Evolutionary conservation across 2,797 vertebrate species (phyloP).

Genomic region (Sylvilagus floridanus): DNA sequence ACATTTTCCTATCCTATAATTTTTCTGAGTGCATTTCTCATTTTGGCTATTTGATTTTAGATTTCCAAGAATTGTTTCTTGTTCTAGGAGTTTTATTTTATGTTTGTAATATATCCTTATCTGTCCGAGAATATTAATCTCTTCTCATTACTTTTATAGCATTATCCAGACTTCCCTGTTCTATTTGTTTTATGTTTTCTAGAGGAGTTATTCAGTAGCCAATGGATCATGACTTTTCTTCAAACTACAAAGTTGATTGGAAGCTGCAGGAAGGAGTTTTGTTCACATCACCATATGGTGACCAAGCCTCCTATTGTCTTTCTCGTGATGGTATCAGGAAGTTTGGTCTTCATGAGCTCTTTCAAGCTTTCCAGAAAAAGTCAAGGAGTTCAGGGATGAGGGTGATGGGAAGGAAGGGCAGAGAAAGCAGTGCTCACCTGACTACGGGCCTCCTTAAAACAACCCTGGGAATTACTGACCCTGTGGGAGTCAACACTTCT

Average conservation of each 20-base stretch:
- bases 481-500: neutral
- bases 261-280: neutral
- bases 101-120: neutral
- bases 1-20: neutral
- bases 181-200: neutral
- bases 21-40: neutral
- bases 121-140: neutral
- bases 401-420: neutral
- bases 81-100: neutral
- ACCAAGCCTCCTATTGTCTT: neutral
- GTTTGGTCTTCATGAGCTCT: neutral
- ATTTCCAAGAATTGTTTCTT: neutral
- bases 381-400: neutral
- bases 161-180: neutral
- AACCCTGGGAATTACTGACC: neutral
- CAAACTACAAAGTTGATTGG: neutral
- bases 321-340: neutral
- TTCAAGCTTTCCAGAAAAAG: neutral
- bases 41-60: neutral
- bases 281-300: accelerated
- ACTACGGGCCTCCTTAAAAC: neutral
- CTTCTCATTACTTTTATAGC: neutral
- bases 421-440: neutral
- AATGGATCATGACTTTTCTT: neutral
- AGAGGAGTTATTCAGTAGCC: neutral